Evolutionary conservation across 2,797 vertebrate genomes (phyloP).

Genomic region (Silurus lanzhouensis): DNA sequence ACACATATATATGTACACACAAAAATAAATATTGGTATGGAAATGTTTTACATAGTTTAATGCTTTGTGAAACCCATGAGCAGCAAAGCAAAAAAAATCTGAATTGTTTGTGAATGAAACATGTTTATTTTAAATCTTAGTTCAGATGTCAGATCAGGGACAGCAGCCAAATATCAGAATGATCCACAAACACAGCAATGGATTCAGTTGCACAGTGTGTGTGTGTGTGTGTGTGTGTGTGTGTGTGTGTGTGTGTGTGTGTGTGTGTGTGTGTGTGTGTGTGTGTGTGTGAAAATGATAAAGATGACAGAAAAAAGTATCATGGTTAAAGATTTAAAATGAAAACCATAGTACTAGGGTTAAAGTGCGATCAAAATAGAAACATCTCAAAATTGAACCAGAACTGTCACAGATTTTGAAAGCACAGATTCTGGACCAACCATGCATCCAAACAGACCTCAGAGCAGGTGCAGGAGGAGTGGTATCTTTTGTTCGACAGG

Average conservation of each 20-base stretch:
- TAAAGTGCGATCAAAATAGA: not conserved
- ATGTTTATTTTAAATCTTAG: not conserved
- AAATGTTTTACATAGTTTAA: not conserved
- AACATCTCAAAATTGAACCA: not conserved
- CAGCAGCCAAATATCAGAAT: not conserved
- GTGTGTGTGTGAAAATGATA: conserved; percentile 16
- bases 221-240: not conserved
- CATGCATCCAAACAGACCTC: conserved; percentile 22
- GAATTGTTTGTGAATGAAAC: not conserved
- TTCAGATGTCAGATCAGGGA: not conserved
- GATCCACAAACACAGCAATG: not conserved
- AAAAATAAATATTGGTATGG: not conserved
- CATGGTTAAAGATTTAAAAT: not conserved
- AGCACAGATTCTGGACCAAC: conserved; percentile 22
- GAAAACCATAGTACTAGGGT: not conserved
- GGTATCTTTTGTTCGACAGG: conserved; percentile 63
- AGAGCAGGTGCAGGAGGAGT: conserved; percentile 51
- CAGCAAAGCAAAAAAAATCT: not conserved
- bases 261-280: not conserved
- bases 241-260: not conserved
- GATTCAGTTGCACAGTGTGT: not conserved
- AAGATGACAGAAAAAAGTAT: not conserved
- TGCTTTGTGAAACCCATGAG: not conserved
- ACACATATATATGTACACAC: not conserved
- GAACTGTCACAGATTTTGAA: conserved; percentile 13